A percentile compares a stretch with the other conserved stretches of the same genome.
phyloP scores from a whole-genome alignment of 1,140 invertebrate genomes.

The Microvelia longipes region DNA sequence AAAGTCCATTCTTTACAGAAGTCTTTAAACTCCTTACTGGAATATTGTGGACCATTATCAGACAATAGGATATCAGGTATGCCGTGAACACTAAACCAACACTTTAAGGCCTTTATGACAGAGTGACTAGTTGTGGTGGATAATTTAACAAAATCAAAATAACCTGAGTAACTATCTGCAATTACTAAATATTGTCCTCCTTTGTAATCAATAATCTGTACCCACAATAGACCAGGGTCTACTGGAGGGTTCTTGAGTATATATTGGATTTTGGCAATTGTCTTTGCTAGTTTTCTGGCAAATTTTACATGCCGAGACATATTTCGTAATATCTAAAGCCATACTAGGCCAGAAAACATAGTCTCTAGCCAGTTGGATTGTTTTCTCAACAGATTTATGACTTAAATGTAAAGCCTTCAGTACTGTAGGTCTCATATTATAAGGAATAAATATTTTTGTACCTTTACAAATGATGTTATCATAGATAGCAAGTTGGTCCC shows the following conservation, averaged over 20 bases:
- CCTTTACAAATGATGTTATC: neutral
- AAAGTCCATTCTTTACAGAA: too few relatives aligned
- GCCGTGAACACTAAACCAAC: neutral
- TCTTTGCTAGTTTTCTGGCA: neutral
- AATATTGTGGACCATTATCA: too few relatives aligned
- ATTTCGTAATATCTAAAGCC: neutral
- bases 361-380: neutral
- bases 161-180: slow-evolving; percentile 2
- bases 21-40: too few relatives aligned
- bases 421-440: neutral
- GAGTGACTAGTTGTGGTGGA: neutral
- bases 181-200: neutral
- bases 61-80: too few relatives aligned
- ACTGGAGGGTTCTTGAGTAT: neutral
- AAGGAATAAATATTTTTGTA: neutral
- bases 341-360: slow-evolving; percentile 5
- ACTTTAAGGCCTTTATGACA: neutral
- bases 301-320: neutral
- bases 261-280: neutral
- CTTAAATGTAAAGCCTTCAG: neutral
- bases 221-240: neutral
- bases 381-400: neutral
- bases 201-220: neutral
- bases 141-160: slow-evolving; percentile 1
- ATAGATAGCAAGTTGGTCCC: neutral